phyloP scores from a whole-genome alignment of 2,888 invertebrate species.

The Rotaria macrura region DNA sequence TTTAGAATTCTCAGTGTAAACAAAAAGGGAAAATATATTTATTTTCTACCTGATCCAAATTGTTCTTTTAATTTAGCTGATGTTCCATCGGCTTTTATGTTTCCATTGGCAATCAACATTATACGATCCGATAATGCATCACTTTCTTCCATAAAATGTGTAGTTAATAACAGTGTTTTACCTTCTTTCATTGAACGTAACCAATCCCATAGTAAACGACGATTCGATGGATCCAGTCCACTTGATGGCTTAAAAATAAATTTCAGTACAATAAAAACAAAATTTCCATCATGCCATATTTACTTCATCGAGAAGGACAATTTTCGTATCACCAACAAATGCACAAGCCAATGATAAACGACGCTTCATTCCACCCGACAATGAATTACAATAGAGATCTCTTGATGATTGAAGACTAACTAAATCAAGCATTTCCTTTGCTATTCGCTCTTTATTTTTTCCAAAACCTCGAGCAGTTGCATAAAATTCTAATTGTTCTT shows the following conservation, averaged over 20 bases:
- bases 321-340: neutral
- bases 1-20: neutral
- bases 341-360: slow-evolving; percentile 2
- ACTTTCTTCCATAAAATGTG: slow-evolving; percentile 22
- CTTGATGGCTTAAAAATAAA: neutral
- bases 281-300: neutral
- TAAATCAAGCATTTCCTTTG: neutral
- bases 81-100: slow-evolving; percentile 2
- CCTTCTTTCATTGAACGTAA: neutral
- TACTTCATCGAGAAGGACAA: slow-evolving; percentile 8
- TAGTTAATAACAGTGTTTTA: slow-evolving; percentile 4
- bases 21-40: no score
- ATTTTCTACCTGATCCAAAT: neutral
- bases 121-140: slow-evolving; percentile 8
- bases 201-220: slow-evolving; percentile 7
- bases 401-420: neutral
- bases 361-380: slow-evolving; percentile 14
- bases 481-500: neutral
- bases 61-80: neutral
- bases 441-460: neutral
- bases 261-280: no score
- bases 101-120: neutral
- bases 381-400: neutral
- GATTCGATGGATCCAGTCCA: slow-evolving; percentile 20
- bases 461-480: neutral